Conservation (phyloP, 2,888 invertebrate genomes). For the Charanyca ferruginea region DNA sequence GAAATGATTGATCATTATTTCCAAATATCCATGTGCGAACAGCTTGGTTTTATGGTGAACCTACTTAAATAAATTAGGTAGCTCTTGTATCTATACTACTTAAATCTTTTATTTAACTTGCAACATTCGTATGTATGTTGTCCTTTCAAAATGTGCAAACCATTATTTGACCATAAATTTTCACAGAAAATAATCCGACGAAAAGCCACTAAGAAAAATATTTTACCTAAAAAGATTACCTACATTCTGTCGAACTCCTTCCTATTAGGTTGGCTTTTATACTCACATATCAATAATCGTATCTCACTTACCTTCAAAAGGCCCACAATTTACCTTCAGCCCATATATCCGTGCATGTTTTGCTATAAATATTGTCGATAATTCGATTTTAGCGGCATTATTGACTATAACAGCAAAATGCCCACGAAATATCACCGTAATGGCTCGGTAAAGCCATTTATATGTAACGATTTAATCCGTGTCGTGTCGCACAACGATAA, state of each 20-base stretch:
- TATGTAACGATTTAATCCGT: slow-evolving; percentile 65
- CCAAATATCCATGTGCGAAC: not conserved
- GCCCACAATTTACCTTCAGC: slow-evolving; percentile 31
- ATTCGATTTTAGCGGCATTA: slow-evolving; percentile 65
- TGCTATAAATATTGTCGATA: slow-evolving; percentile 62
- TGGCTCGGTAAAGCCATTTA: slow-evolving; percentile 60
- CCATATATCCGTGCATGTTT: slow-evolving; percentile 48
- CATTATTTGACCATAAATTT: too few relatives aligned
- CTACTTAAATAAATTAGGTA: not conserved
- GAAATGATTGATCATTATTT: too few relatives aligned
- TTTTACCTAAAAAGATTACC: not conserved
- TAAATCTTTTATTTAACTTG: too few relatives aligned
- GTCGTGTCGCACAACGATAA: slow-evolving; percentile 63
- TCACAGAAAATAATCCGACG: too few relatives aligned
- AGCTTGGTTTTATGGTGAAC: not conserved
- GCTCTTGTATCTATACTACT: not conserved
- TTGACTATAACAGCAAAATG: slow-evolving; percentile 61
- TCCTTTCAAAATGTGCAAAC: too few relatives aligned
- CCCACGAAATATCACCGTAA: slow-evolving; percentile 61
- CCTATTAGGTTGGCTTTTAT: slow-evolving; percentile 39
- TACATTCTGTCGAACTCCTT: not conserved
- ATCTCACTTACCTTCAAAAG: slow-evolving; percentile 38
- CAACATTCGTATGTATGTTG: too few relatives aligned
- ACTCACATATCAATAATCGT: slow-evolving; percentile 45
- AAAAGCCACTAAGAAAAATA: slow-evolving; percentile 5